Evolutionary conservation across 2,888 invertebrate species (phyloP).

Genomic region (Drosophila sordidula): DNA sequence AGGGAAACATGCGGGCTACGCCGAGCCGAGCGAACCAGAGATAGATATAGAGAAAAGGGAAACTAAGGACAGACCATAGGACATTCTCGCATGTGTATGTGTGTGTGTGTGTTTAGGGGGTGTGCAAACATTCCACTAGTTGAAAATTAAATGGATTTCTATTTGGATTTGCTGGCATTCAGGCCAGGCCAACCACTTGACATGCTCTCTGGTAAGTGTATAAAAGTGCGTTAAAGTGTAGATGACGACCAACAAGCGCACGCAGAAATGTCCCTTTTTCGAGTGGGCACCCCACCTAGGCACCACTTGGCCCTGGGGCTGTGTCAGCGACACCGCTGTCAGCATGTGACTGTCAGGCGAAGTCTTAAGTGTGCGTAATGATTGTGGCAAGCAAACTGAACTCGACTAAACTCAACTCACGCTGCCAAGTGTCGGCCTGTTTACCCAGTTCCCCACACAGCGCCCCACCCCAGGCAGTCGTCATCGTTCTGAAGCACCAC

Average conservation of each 20-base stretch:
- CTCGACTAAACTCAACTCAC: conserved; percentile 38
- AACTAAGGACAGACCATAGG: conserved; percentile 3
- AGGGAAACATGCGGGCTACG: conserved; percentile 6
- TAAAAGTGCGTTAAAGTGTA: conserved; percentile 63
- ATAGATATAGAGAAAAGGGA: neutral
- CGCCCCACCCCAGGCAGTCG: conserved; percentile 14
- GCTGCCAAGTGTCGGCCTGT: conserved; percentile 12
- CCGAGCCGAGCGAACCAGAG: conserved; percentile 2
- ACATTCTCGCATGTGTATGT: conserved; percentile 2
- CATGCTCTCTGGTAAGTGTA: conserved; percentile 64
- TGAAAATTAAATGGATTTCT: conserved; percentile 81
- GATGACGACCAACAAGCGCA: conserved; percentile 39
- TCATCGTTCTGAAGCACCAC: conserved; percentile 67
- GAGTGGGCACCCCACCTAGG: conserved; percentile 28
- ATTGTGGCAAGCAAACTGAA: conserved; percentile 73
- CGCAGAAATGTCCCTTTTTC: conserved; percentile 49
- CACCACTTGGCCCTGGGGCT: conserved; percentile 17
- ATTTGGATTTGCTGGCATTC: conserved; percentile 61
- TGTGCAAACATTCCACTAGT: conserved; percentile 67
- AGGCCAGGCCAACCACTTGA: conserved; percentile 49
- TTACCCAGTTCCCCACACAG: neutral
- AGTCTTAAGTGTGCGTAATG: conserved; percentile 75
- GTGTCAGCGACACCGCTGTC: conserved; percentile 47
- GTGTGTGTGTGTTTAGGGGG: conserved; percentile 20
- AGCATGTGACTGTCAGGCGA: conserved; percentile 55